Evolutionary conservation across 2,888 invertebrate species (phyloP), one percentile per base, ranked within the genome.

Genomic region (Baccha elongata): DNA sequence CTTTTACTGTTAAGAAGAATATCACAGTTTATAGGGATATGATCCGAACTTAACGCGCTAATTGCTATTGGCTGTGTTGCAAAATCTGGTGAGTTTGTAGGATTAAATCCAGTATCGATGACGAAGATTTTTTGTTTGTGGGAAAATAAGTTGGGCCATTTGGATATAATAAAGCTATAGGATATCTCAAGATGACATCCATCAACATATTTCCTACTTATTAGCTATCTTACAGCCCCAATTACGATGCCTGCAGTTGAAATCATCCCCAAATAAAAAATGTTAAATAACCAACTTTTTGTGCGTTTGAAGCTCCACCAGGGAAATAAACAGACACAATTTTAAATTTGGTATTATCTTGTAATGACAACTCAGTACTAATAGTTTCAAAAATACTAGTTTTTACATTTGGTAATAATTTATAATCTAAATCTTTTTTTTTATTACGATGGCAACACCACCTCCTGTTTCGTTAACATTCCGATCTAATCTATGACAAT

Each of bases 391-490:
- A 26, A 15, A 46, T n/a, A 13, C 35, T 21, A 21, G 32, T 68
- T 32, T 53, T 46, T 1, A 44, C 1, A 46, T 46, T 42, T 19
- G 44, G 42, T 46, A 53, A 1, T 52, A 68, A 44, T 8, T 44
- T 46, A 68, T 68, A 21, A 13, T 21, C n/a, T 17, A 53, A 21
- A 15, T 15, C n/a, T n/a, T 4, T 7, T 64, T 64, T 48, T 48
- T 64, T 7, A 52, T 26, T 42, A 50, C 44, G 46, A 62, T 44
- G 32, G 46, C 62, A 46, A 48, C 48, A 35, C 64, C 64, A 21
- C 64, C 64, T 44, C 52, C 29, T 19, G 19, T 29, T 17, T 44
- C 44, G 21, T 53, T 19, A 44, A 42, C 53, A 19, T 44, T 37
- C 2, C 50, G 32, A 46, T 48, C 48, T 21, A 29, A 15, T 42